phyloP scores from a whole-genome alignment of 1,140 invertebrate species.

The Palaemon carinicauda region DNA sequence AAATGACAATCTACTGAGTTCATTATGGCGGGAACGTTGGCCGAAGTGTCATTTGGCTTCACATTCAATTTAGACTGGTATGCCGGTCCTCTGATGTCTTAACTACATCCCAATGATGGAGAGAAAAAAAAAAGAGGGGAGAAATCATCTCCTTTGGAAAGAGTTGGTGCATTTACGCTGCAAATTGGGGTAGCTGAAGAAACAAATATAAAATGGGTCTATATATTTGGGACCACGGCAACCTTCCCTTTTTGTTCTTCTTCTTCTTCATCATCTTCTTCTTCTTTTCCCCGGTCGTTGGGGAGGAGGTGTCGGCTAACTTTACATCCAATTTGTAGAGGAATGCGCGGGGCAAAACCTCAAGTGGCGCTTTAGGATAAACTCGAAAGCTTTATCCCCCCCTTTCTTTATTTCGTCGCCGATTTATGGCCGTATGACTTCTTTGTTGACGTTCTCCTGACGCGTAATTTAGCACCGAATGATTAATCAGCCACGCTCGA shows the following conservation, averaged over 20 bases:
- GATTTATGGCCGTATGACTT: constrained; percentile 37
- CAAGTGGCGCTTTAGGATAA: background rate
- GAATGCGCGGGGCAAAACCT: constrained; percentile 33
- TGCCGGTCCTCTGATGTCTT: constrained; percentile 43
- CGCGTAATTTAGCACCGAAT: constrained; percentile 35
- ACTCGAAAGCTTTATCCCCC: background rate
- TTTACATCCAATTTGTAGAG: constrained; percentile 45
- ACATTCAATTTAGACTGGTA: constrained; percentile 52
- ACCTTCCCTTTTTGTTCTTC: background rate
- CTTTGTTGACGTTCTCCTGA: constrained; percentile 45
- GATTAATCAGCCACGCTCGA: constrained; percentile 13
- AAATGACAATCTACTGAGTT: constrained; percentile 56
- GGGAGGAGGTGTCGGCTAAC: constrained; percentile 37
- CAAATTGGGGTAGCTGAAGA: constrained; percentile 36
- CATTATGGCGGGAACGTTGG: constrained; percentile 47
- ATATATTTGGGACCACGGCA: constrained; percentile 6
- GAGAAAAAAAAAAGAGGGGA: background rate
- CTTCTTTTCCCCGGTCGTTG: too few relatives aligned
- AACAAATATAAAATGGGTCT: background rate
- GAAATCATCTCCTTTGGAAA: background rate
- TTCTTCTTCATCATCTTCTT: background rate
- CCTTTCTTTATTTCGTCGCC: constrained; percentile 25
- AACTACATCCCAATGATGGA: constrained; percentile 18
- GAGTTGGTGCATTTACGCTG: constrained; percentile 32
- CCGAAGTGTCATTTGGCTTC: constrained; percentile 45